Evolutionary conservation across 2,113 vertebrate genomes (phyloP).

Genomic region (Tamias sibiricus): DNA sequence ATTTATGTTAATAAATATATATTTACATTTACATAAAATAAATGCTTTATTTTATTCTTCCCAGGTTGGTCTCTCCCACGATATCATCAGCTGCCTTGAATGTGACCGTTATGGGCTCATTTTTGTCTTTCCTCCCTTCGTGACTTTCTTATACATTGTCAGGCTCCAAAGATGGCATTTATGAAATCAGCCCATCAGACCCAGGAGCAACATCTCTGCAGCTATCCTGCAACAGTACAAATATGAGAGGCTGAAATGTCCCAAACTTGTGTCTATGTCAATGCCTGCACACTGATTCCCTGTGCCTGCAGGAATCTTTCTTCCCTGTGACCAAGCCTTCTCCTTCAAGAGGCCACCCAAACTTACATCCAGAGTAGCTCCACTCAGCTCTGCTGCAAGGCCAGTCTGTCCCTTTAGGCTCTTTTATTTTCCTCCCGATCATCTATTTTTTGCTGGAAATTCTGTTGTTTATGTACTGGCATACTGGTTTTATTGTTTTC

Average conservation of each 20-base stretch:
- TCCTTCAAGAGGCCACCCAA: not conserved
- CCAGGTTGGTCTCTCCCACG: not conserved
- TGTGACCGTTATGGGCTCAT: accelerated
- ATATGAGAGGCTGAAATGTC: not conserved
- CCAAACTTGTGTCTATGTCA: not conserved
- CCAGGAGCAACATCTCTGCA: not conserved
- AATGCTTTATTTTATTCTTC: no score
- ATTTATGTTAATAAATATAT: not conserved
- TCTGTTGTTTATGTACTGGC: accelerated
- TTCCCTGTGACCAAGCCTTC: accelerated
- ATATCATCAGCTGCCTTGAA: not conserved
- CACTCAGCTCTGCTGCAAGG: accelerated
- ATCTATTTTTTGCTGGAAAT: not conserved
- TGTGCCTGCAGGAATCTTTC: not conserved
- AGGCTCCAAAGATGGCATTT: not conserved
- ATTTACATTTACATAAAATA: no score
- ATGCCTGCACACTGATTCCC: no score
- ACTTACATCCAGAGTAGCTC: not conserved
- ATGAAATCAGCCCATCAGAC: not conserved
- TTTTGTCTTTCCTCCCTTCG: not conserved
- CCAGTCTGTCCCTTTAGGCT: no score
- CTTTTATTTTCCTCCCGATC: not conserved
- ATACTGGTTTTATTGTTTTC: not conserved
- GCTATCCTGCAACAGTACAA: not conserved
- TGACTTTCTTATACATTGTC: no score